A percentile compares a stretch with the other conserved stretches of the same genome.
Conservation (phyloP, 1,140 invertebrate species). For the Laodelphax striatellus region DNA sequence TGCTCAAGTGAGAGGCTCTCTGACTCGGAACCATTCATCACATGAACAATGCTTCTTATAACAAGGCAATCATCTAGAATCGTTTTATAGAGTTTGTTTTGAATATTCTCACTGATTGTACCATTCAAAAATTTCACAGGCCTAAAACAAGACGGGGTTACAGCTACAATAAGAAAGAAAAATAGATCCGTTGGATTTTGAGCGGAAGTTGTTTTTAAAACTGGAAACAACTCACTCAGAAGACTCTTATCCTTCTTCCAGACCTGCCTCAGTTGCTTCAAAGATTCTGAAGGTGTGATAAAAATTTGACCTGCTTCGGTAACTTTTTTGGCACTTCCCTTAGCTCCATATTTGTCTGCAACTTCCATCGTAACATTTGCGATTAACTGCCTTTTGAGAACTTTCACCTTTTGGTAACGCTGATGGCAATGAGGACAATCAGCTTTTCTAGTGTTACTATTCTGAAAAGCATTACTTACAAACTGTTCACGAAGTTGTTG, state of each 20-base stretch:
- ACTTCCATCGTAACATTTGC: constrained; percentile 18
- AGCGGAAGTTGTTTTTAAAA: constrained; percentile 42
- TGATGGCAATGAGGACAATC: constrained; percentile 50
- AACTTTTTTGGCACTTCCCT: not conserved
- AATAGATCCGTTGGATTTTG: constrained; percentile 75
- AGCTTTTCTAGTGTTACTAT: constrained; percentile 34
- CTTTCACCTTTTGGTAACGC: constrained; percentile 35
- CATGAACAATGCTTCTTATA: constrained; percentile 50
- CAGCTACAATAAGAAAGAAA: constrained; percentile 73
- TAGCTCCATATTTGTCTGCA: constrained; percentile 18
- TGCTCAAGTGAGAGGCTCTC: constrained; percentile 35
- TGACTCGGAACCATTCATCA: constrained; percentile 38
- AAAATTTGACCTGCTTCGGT: constrained; percentile 23
- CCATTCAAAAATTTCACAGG: constrained; percentile 62
- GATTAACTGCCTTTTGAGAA: constrained; percentile 28
- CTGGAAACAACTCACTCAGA: constrained; percentile 57
- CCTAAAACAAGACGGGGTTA: constrained; percentile 75
- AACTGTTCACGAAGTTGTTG: constrained; percentile 32
- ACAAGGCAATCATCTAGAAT: constrained; percentile 51
- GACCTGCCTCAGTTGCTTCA: constrained; percentile 57
- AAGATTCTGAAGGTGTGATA: constrained; percentile 45
- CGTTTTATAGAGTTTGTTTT: constrained; percentile 59
- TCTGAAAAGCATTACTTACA: constrained; percentile 42
- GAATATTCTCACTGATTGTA: constrained; percentile 67
- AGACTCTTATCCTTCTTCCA: constrained; percentile 66